These are phyloP conservation scores for Acridotheres tristis DNA, from an alignment of 2,797 vertebrate genomes.

Conservation along the genomic window DNA sequence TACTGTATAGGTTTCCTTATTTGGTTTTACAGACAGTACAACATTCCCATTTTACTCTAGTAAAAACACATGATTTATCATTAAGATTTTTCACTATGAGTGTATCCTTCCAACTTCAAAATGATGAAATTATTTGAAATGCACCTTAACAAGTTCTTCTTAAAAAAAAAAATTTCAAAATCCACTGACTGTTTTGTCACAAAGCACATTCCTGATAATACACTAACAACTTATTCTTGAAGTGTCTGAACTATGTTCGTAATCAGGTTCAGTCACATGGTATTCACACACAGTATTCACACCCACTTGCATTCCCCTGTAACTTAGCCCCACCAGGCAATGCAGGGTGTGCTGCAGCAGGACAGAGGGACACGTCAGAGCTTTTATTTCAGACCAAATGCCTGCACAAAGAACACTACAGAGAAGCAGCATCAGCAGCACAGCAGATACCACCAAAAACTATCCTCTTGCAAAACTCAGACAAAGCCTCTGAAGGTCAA, in stretches of 20 bases:
- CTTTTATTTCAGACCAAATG: not conserved
- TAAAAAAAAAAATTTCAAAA: not conserved
- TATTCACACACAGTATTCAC: not conserved
- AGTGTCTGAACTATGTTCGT: not conserved
- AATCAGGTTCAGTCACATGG: not conserved
- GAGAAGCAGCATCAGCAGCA: not conserved
- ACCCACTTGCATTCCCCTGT: not conserved
- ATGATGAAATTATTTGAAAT: not conserved
- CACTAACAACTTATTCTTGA: not conserved
- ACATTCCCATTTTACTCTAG: not conserved
- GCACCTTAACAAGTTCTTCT: not conserved
- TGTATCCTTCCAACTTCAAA: not conserved
- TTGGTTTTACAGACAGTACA: not conserved
- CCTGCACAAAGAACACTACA: not conserved
- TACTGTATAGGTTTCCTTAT: not conserved
- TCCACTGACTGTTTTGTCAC: not conserved
- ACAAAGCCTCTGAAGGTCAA: not conserved
- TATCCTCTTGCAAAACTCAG: not conserved
- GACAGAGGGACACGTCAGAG: fast-evolving
- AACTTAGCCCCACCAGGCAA: not conserved
- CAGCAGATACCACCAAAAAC: not conserved
- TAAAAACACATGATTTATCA: fast-evolving
- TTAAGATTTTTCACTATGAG: not conserved
- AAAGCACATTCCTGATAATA: not conserved
- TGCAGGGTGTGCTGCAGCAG: not conserved